Evolutionary conservation across 2,113 vertebrate species (phyloP).

Genomic region (Carassius gibelio): DNA sequence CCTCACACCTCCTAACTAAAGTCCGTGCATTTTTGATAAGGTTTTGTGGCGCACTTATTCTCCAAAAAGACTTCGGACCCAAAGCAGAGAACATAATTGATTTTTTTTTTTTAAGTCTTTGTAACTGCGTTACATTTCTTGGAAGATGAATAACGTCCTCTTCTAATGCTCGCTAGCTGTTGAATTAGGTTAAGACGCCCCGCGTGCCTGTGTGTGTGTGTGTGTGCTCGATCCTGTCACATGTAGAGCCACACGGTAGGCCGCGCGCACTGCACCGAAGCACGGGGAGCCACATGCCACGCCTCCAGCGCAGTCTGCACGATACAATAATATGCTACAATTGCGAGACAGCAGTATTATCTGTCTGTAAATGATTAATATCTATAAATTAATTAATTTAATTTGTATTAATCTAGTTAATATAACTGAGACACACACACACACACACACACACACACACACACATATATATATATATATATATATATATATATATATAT

Average conservation of each 20-base stretch:
- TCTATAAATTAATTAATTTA: not conserved
- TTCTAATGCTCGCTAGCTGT: not conserved
- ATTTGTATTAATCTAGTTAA: too few species aligned
- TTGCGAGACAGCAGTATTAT: not conserved
- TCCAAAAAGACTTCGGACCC: not conserved
- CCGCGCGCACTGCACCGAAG: not conserved
- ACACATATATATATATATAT: too few species aligned
- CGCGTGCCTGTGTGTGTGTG: not conserved
- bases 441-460: too few species aligned
- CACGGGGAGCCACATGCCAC: not conserved
- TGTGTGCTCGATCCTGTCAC: slow-evolving; percentile 48
- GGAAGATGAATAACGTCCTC: not conserved
- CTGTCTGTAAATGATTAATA: not conserved
- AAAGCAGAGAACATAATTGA: not conserved
- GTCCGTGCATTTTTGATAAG: not conserved
- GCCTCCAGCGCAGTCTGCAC: not conserved
- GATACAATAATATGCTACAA: not conserved
- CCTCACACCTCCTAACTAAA: not conserved
- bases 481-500: too few species aligned
- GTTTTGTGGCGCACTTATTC: not conserved
- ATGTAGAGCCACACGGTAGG: slow-evolving; percentile 18
- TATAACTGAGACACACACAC: too few species aligned
- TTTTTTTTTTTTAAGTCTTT: not conserved
- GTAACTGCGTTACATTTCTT: too few species aligned
- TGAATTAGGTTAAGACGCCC: not conserved